phyloP scores from a whole-genome alignment of 2,888 invertebrate species.

The Mystacides longicornis region DNA sequence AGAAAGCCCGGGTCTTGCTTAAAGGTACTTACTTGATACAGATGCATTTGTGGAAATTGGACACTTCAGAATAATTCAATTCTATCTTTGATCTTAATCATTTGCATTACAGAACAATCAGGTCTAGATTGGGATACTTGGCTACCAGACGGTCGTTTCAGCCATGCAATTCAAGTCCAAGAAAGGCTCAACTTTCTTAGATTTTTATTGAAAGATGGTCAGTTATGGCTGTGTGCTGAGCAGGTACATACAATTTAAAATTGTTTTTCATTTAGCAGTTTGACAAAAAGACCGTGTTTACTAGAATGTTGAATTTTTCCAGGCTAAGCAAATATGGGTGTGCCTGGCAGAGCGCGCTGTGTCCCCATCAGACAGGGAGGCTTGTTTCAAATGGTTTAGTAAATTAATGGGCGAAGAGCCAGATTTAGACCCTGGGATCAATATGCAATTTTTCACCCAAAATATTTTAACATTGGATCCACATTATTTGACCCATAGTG shows the following conservation, averaged over 20 bases:
- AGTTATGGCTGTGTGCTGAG: conserved; percentile 92
- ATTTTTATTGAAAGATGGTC: conserved; percentile 90
- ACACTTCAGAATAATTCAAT: background rate
- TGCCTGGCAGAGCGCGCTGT: conserved; percentile 91
- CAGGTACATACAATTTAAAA: conserved; percentile 59
- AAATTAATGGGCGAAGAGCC: conserved; percentile 96
- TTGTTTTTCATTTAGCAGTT: too few relatives aligned
- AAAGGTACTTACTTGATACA: conserved; percentile 35
- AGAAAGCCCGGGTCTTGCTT: conserved; percentile 62
- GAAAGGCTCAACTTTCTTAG: conserved; percentile 89
- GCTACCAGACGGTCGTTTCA: conserved; percentile 82
- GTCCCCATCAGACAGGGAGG: conserved; percentile 86
- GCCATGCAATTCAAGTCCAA: conserved; percentile 87
- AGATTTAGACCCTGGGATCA: conserved; percentile 92
- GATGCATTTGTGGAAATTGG: background rate
- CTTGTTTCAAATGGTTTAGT: conserved; percentile 97
- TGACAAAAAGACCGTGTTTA: too few relatives aligned
- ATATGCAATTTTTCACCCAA: conserved; percentile 91
- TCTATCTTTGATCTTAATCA: background rate
- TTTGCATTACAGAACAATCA: conserved; percentile 52
- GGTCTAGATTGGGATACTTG: conserved; percentile 71
- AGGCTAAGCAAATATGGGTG: conserved; percentile 94
- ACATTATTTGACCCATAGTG: conserved; percentile 84
- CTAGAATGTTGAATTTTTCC: too few relatives aligned
- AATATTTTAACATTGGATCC: conserved; percentile 91